Base-by-base conservation (phyloP, 2,797 vertebrate genomes). In the Anguilla megastoma region DNA sequence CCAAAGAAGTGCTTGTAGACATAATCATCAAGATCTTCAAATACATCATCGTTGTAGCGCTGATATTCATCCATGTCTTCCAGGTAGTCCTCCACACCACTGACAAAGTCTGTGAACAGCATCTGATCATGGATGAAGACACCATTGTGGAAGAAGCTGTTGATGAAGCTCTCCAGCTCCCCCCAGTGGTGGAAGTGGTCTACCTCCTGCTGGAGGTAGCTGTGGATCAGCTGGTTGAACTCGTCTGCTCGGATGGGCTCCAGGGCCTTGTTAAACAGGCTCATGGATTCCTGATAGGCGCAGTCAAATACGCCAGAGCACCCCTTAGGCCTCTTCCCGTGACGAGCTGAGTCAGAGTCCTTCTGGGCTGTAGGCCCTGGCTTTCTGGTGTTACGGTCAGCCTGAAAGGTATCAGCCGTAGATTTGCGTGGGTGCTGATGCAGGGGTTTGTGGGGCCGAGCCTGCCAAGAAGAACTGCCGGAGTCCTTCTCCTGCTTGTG, bases 31-130 rank as follows among this genome's bases (percentile, higher is more conserved):
- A 99, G 94, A 93, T 97, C 97, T 86, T 96, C 95, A 89, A 99
- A 98, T 36, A 95, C 92, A 0, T 96, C 94, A 4, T 94, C 94
- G 4, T 96, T 92, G 3, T 92, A 93, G 48, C 94, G 93, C 56
- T 95, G 96, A 91, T 99, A 97, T 86, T 98, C 97, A 56, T 96
- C 94, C 94, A 98, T 96, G 91, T 97, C 95, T 87, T 94, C 96
- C 89, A 99, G 96, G 90, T 98, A 99, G 91, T 97, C 95, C 90
- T 98, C 97, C 88, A 99, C 95, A 10, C 96, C 96, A 7, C 96
- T 97, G 48, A 99, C 97, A 91, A 99, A 99, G 95, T 99, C 98
- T 0, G 97, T 97, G 93, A 99, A 99, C 84, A 97, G 95, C 97
- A 99, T 99, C 94, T 96, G 97, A 91, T 99, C 97, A 0, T 99